Evolutionary conservation across 2,888 invertebrate species (phyloP).

Genomic region (Diarsia brunnea): DNA sequence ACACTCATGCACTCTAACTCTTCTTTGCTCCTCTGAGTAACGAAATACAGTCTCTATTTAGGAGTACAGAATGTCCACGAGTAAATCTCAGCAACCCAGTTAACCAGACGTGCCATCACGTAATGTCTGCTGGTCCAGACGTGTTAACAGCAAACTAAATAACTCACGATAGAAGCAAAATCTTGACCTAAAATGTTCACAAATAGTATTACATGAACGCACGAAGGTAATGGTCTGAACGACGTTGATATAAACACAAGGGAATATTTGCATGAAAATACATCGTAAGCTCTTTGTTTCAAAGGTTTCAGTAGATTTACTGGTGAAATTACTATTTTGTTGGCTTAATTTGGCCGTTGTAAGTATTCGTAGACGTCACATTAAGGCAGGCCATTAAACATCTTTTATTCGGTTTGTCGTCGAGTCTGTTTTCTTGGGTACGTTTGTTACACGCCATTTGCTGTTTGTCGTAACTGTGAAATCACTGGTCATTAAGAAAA

Average conservation of each 20-base stretch:
- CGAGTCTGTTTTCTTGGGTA: slow-evolving; percentile 31
- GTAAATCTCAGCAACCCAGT: slow-evolving; percentile 30
- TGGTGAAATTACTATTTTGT: slow-evolving; percentile 43
- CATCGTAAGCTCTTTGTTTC: slow-evolving; percentile 46
- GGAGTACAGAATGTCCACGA: too few species aligned
- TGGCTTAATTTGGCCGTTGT: slow-evolving; percentile 25
- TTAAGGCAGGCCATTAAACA: slow-evolving; percentile 38
- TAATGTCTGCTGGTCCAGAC: slow-evolving; percentile 27
- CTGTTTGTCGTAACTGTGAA: slow-evolving; percentile 3
- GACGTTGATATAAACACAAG: slow-evolving; percentile 52
- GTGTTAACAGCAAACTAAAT: slow-evolving; percentile 34
- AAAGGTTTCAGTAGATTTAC: slow-evolving; percentile 45
- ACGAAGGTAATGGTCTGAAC: slow-evolving; percentile 44
- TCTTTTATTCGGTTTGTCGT: slow-evolving; percentile 28
- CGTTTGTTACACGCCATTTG: slow-evolving; percentile 43
- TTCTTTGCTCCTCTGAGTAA: too few species aligned
- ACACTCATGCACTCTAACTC: too few species aligned
- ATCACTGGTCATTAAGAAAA: slow-evolving; percentile 27
- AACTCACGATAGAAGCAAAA: slow-evolving; percentile 11
- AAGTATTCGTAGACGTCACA: slow-evolving; percentile 18
- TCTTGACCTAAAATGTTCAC: slow-evolving; percentile 45
- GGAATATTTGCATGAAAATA: slow-evolving; percentile 49
- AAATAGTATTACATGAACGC: slow-evolving; percentile 35
- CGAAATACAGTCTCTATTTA: too few species aligned
- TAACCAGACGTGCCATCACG: slow-evolving; percentile 33